Conservation (phyloP, 2,888 invertebrate species). For the Eueremaeus valkanovi region DNA sequence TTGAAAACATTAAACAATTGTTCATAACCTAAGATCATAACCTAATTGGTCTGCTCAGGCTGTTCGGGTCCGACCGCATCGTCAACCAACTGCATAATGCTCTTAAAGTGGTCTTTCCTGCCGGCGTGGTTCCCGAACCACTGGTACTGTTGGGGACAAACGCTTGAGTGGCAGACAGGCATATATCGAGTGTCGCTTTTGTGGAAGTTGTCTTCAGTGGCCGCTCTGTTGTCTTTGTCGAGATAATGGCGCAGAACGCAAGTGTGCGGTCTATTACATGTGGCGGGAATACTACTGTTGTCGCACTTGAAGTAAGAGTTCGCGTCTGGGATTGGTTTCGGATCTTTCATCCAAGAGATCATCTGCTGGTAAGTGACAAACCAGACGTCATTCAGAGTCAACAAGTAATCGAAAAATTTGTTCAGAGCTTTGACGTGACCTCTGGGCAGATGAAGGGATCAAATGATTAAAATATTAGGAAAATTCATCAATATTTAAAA, state of each 20-base stretch:
- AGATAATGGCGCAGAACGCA: slow-evolving; percentile 43
- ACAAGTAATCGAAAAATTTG: slow-evolving; percentile 46
- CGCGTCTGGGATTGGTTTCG: slow-evolving; percentile 41
- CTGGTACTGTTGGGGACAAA: slow-evolving; percentile 42
- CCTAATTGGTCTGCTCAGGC: background rate
- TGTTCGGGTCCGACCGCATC: slow-evolving; percentile 34
- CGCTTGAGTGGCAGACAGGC: slow-evolving; percentile 41
- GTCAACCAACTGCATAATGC: slow-evolving; percentile 42
- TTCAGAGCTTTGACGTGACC: slow-evolving; percentile 46
- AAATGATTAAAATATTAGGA: too few relatives aligned
- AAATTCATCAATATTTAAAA: too few relatives aligned
- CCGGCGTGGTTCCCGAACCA: slow-evolving; percentile 43
- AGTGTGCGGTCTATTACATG: slow-evolving; percentile 43
- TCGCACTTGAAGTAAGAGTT: slow-evolving; percentile 42
- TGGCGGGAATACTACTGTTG: background rate
- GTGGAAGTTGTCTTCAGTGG: slow-evolving; percentile 32
- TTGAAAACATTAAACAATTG: background rate
- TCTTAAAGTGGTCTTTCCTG: slow-evolving; percentile 40
- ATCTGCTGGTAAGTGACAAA: slow-evolving; percentile 48
- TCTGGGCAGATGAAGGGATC: slow-evolving; percentile 12
- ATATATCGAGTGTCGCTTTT: slow-evolving; percentile 42
- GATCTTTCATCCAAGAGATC: slow-evolving; percentile 46
- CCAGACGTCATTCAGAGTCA: slow-evolving; percentile 46
- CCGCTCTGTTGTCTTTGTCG: slow-evolving; percentile 39
- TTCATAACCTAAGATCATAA: too few relatives aligned